Evolutionary conservation across 2,888 invertebrate species (phyloP), one percentile per base, ranked within the genome.

Genomic region (Apantesis nais): DNA sequence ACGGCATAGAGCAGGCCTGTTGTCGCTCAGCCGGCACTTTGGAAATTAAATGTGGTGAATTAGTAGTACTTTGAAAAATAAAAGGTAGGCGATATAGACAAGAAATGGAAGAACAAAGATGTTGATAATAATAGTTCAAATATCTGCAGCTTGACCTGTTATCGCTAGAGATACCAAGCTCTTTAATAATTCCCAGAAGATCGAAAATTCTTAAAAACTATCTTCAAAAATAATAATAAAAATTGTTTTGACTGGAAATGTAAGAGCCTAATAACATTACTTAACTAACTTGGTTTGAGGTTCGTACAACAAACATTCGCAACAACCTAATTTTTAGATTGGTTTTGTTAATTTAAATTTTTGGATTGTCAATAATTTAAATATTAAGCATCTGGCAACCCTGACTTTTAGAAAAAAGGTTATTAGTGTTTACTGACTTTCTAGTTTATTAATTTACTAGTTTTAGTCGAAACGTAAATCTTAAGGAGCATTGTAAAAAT

Each of bases 401-500:
- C n/a, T n/a, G 25, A 55, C 52, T 9, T 11, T 8, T 0, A 22
- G 22, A 0, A 7, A 48, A 3, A 7, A 2, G n/a, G 22, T 9
- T 8, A 48, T n/a, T n/a, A n/a, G 11, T 11, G n/a, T 52, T 52
- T 12, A 12, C 11, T n/a, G 2, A n/a, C 55, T 25, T n/a, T 25
- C 25, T 55, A 25, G 12, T 12, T 25, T 12, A 55, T 25, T 12
- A 55, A 12, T 55, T 25, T 1, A 55, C 41, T 3, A 41, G 9
- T 12, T 11, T 41, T 41, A 41, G 12, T 41, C 61, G 12, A 37
- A 31, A 60, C 19, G 19, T 5, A 34, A 9, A 34, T 19, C 22
- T 61, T 60, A 64, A 52, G n/a, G 44, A 52, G 39, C 19, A 60
- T 70, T 70, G 22, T n/a, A 25, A 58, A 66, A 66, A 37, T 61